Percentiles rank a stretch among this genome's conserved stretches.
phyloP scores from a whole-genome alignment of 1,140 invertebrate genomes.

The Lethrus apterus region DNA sequence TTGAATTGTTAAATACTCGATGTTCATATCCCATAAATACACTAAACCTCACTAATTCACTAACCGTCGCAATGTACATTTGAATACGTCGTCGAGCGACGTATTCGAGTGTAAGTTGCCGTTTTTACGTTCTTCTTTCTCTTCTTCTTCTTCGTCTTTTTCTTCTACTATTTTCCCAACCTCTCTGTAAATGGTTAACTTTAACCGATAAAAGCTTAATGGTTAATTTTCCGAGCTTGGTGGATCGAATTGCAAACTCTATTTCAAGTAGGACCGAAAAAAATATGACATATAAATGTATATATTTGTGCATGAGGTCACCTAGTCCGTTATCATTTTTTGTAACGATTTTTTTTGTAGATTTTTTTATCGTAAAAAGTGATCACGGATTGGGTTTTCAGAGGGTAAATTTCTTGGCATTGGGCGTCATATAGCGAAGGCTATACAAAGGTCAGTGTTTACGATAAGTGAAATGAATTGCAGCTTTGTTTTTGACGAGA shows the following conservation, averaged over 20 bases:
- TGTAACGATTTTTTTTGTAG: background rate
- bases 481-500: slow-evolving; percentile 7
- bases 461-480: background rate
- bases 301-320: slow-evolving; percentile 12
- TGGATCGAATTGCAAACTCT: slow-evolving; percentile 34
- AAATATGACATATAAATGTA: slow-evolving; percentile 3
- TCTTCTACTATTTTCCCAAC: too few species aligned
- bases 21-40: slow-evolving; percentile 11
- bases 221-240: slow-evolving; percentile 22
- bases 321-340: too few species aligned
- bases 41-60: slow-evolving; percentile 11
- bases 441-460: slow-evolving; percentile 37
- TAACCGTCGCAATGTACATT: background rate
- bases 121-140: slow-evolving; percentile 3
- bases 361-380: background rate
- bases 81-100: background rate
- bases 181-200: too few species aligned
- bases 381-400: slow-evolving; percentile 10
- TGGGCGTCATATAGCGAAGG: slow-evolving; percentile 37
- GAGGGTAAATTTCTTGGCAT: slow-evolving; percentile 21
- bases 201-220: slow-evolving; percentile 8
- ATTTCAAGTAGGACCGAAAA: slow-evolving; percentile 24
- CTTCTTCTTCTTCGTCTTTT: background rate
- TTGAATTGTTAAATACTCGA: too few species aligned
- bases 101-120: background rate